Conservation (phyloP, 2,888 invertebrate species). For the Apotomis turbidana region DNA sequence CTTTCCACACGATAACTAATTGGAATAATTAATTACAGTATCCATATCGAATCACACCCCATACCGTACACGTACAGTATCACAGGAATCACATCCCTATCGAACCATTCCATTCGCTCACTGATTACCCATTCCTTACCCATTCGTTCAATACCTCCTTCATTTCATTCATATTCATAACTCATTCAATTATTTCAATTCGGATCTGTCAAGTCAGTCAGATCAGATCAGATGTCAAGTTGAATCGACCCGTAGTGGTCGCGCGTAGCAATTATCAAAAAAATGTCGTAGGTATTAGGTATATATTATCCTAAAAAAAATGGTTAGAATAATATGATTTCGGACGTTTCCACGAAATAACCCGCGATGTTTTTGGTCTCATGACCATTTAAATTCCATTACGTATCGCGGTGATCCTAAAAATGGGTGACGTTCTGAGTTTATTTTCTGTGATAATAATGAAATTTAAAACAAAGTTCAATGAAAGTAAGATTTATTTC, state of each 20-base stretch:
- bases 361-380: conserved; percentile 64
- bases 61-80: no score
- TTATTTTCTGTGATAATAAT: conserved; percentile 81
- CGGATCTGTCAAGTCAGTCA: no score
- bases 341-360: conserved; percentile 59
- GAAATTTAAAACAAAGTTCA: conserved; percentile 82
- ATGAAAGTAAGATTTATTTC: conserved; percentile 77
- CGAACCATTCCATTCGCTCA: no score
- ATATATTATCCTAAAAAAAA: conserved; percentile 57
- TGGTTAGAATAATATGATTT: conserved; percentile 69
- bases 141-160: conserved; percentile 2
- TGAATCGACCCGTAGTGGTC: conserved; percentile 59
- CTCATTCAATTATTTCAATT: no score
- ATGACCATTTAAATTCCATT: conserved; percentile 69
- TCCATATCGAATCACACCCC: no score
- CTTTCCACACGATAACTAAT: no score
- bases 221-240: conserved; percentile 48
- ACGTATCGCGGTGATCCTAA: conserved; percentile 54
- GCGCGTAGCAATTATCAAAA: conserved; percentile 43
- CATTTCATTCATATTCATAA: not conserved
- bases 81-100: no score
- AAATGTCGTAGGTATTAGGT: conserved; percentile 4
- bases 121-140: not conserved
- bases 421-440: conserved; percentile 80
- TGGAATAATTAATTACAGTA: no score